Percentiles rank a stretch among this genome's conserved stretches.
phyloP scores from a whole-genome alignment of 2,113 vertebrate genomes.

The Willisornis vidua region DNA sequence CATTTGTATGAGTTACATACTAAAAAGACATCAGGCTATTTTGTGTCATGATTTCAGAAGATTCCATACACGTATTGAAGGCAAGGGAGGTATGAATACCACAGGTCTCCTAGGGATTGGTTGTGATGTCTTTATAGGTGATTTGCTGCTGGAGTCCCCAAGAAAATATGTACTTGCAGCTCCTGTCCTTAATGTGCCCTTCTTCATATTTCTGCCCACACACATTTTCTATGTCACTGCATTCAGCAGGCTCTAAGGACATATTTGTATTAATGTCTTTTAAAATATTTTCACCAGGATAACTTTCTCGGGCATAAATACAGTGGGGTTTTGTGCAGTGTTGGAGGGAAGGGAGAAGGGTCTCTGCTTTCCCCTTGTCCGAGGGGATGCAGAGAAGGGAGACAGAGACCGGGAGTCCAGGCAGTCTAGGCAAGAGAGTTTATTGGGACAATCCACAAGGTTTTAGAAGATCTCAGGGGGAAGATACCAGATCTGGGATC shows the following conservation, averaged over 20 bases:
- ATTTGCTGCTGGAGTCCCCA: background rate
- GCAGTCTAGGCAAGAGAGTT: too few relatives aligned
- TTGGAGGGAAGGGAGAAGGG: too few relatives aligned
- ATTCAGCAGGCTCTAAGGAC: background rate
- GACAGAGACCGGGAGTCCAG: too few relatives aligned
- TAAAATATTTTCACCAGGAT: background rate
- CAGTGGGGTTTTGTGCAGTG: background rate
- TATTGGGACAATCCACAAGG: too few relatives aligned
- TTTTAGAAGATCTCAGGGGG: too few relatives aligned
- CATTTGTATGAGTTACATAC: background rate
- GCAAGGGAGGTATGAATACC: background rate
- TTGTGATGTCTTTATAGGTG: background rate
- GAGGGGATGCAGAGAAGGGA: too few relatives aligned
- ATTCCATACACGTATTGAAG: background rate
- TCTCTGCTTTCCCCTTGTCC: too few relatives aligned
- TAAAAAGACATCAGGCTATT: background rate
- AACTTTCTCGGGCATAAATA: background rate
- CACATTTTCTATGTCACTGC: background rate
- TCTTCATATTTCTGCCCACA: background rate
- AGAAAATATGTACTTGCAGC: background rate
- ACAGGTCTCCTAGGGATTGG: rapidly evolving
- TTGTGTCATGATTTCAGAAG: background rate
- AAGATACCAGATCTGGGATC: too few relatives aligned
- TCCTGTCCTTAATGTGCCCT: background rate
- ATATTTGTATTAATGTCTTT: background rate